These are phyloP conservation scores for Caranx ignobilis DNA, from an alignment of 2,113 vertebrate genomes.

Conservation along the genomic window DNA sequence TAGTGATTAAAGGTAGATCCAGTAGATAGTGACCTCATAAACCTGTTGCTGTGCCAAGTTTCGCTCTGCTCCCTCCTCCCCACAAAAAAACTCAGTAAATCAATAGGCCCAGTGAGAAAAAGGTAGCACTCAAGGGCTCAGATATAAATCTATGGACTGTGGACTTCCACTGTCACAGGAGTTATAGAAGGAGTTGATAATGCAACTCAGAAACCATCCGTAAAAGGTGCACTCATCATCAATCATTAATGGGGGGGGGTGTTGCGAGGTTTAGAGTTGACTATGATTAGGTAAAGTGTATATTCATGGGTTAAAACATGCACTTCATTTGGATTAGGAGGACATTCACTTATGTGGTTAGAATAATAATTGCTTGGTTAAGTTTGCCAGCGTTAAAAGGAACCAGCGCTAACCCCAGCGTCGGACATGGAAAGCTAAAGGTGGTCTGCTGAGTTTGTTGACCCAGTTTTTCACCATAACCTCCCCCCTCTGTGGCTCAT, in stretches of 20 bases:
- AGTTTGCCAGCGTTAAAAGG: background rate
- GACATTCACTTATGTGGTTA: background rate
- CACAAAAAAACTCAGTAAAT: constrained; percentile 53
- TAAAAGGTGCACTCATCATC: too few relatives aligned
- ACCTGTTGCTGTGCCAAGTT: constrained; percentile 47
- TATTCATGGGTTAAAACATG: background rate
- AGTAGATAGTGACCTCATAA: constrained; percentile 50
- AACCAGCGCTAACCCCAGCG: background rate
- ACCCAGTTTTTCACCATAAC: background rate
- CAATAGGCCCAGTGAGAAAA: constrained; percentile 49
- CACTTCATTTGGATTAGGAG: background rate
- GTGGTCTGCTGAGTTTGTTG: background rate
- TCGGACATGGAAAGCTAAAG: background rate
- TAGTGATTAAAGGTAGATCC: constrained; percentile 30
- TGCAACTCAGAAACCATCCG: background rate
- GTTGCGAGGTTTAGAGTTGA: background rate
- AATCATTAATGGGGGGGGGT: background rate
- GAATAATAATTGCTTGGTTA: background rate
- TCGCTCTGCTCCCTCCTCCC: constrained; percentile 49
- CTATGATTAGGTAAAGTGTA: background rate
- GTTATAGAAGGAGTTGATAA: background rate
- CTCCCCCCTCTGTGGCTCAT: background rate
- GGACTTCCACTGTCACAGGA: constrained; percentile 10
- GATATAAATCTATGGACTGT: constrained; percentile 50
- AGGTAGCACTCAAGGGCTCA: background rate